Conservation (phyloP, 2,888 invertebrate species). For the Drosophila merina region DNA sequence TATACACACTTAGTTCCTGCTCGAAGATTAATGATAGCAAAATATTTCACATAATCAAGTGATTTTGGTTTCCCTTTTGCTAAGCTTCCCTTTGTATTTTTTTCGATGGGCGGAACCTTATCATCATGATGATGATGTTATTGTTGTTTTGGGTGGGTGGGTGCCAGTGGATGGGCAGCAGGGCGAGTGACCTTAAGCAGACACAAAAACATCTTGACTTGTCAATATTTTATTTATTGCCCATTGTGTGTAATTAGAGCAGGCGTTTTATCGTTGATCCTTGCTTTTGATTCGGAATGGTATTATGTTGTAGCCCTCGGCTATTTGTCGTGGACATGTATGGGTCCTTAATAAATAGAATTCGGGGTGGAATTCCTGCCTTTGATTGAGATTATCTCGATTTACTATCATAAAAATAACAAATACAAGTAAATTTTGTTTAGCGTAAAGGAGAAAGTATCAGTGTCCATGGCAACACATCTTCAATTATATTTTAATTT, state of each 20-base stretch:
- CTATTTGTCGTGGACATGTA: conserved; percentile 6
- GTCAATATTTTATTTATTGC: conserved; percentile 74
- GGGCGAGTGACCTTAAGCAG: conserved; percentile 40
- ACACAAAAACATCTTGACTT: conserved; percentile 74
- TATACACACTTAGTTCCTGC: conserved; percentile 34
- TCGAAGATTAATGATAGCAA: conserved; percentile 67
- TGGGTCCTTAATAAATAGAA: conserved; percentile 9
- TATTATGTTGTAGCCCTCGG: conserved; percentile 23
- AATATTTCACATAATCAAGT: conserved; percentile 64
- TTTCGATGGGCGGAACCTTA: conserved; percentile 36
- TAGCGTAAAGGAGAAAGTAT: neutral
- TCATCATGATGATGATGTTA: conserved; percentile 6
- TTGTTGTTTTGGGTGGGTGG: neutral
- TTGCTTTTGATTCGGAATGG: conserved; percentile 24
- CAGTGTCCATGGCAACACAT: neutral
- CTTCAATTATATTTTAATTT: neutral
- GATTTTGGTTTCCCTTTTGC: conserved; percentile 53
- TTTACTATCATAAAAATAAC: neutral
- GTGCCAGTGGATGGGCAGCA: neutral
- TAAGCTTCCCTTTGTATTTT: conserved; percentile 17
- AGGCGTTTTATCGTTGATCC: conserved; percentile 44
- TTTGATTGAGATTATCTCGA: conserved; percentile 3
- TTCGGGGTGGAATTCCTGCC: neutral
- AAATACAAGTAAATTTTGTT: neutral
- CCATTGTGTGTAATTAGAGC: conserved; percentile 53